These are phyloP conservation scores for Hydrochoerus hydrochaeris DNA, from an alignment of 2,113 vertebrate species.

Conservation along the genomic window DNA sequence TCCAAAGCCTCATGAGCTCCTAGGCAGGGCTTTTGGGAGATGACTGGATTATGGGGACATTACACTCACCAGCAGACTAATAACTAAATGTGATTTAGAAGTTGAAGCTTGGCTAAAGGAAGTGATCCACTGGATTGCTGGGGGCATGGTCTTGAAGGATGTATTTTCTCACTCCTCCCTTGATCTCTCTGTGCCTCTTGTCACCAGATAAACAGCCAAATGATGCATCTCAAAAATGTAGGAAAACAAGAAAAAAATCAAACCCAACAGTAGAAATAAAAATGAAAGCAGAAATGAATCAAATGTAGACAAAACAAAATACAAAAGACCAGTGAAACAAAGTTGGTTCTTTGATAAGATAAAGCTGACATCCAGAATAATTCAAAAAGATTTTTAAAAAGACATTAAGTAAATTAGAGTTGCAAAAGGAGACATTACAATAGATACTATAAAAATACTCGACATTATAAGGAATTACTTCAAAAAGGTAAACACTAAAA, in stretches of 20 bases:
- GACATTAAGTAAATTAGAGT: neutral
- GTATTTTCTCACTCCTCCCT: neutral
- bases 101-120: no score
- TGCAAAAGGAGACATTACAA: neutral
- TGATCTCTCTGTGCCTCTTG: neutral
- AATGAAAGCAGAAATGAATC: neutral
- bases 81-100: neutral
- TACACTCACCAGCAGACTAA: neutral
- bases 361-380: neutral
- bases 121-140: no score
- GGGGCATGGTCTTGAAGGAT: neutral
- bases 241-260: neutral
- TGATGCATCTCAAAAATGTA: neutral
- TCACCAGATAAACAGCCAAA: neutral
- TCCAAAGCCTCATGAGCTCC: no score
- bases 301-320: neutral
- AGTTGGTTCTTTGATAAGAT: neutral
- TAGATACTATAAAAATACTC: neutral
- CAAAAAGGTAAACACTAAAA: neutral
- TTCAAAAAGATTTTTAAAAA: no score
- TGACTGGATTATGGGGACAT: neutral
- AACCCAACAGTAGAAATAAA: neutral
- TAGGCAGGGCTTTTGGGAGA: no score
- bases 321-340: neutral
- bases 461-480: neutral